phyloP scores from a whole-genome alignment of 2,888 invertebrate species.

The Amblyjoppa fuscipennis region DNA sequence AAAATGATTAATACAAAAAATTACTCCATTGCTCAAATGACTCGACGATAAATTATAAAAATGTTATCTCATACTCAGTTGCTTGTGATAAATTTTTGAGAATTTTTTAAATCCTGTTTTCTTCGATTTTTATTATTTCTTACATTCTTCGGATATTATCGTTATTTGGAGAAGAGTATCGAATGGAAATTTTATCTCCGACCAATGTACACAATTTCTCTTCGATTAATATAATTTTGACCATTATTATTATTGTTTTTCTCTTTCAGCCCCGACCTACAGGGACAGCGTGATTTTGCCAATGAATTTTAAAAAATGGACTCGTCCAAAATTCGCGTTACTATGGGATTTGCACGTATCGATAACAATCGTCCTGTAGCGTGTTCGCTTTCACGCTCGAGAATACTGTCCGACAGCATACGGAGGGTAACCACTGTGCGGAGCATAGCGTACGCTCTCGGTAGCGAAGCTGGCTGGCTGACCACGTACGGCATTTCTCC shows the following conservation, averaged over 20 bases:
- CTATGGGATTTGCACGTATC: slow-evolving; percentile 11
- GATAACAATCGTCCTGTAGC: slow-evolving; percentile 3
- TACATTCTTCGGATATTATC: neutral
- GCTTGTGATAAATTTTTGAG: neutral
- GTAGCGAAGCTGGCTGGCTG: slow-evolving; percentile 36
- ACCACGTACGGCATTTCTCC: slow-evolving; percentile 61
- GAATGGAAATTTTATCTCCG: no score
- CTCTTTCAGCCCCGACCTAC: neutral
- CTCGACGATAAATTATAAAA: neutral
- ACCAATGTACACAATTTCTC: no score
- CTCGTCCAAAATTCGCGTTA: neutral
- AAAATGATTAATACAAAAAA: neutral
- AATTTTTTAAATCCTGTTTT: neutral
- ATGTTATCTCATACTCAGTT: neutral
- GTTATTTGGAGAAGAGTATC: no score
- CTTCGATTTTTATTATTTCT: neutral
- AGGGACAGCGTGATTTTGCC: neutral
- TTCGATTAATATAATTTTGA: neutral
- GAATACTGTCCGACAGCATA: slow-evolving; percentile 57
- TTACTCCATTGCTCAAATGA: neutral
- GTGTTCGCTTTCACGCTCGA: slow-evolving; percentile 3
- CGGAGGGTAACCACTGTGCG: slow-evolving; percentile 56
- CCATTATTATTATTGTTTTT: neutral
- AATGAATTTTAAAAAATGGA: neutral
- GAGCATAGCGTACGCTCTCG: slow-evolving; percentile 43